phyloP scores from a whole-genome alignment of 1,140 invertebrate genomes.

The Drosophila malerkotliana region DNA sequence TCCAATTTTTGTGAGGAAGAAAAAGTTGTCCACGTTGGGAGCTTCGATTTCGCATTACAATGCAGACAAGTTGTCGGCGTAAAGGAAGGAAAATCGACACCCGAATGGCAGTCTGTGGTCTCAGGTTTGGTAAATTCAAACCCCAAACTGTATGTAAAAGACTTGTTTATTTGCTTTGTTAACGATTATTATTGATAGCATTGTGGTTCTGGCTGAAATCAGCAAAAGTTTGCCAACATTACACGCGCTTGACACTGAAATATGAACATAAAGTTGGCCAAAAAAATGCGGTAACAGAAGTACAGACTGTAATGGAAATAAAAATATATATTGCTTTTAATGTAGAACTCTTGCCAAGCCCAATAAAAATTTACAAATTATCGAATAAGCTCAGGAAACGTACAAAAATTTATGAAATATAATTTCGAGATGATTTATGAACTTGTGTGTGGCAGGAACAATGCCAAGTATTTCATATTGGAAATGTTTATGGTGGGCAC shows the following conservation, averaged over 20 bases:
- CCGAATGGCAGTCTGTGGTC: conserved; percentile 8
- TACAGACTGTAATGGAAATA: not conserved
- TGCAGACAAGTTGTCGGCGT: conserved; percentile 62
- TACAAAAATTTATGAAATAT: not conserved
- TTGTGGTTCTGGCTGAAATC: conserved; percentile 24
- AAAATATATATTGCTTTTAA: not conserved
- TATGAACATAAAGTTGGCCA: conserved; percentile 4
- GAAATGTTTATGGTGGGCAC: not conserved
- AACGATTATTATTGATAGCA: conserved; percentile 41
- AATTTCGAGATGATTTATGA: conserved; percentile 16
- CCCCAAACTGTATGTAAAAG: conserved; percentile 44
- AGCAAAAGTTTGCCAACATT: conserved; percentile 43
- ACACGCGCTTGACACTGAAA: conserved; percentile 65
- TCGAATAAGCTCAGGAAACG: not conserved
- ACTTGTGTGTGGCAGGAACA: conserved; percentile 4
- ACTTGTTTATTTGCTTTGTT: conserved; percentile 58
- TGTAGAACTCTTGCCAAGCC: not conserved
- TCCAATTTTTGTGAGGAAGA: not conserved
- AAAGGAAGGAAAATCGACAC: conserved; percentile 62
- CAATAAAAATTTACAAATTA: conserved; percentile 12
- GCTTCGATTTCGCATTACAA: conserved; percentile 17
- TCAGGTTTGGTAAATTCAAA: not conserved
- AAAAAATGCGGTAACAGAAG: not conserved
- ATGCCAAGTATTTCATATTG: conserved; percentile 26
- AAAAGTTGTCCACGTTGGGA: not conserved